Base-by-base conservation (phyloP, 2,113 vertebrate species). In the Xenopus laevis region DNA sequence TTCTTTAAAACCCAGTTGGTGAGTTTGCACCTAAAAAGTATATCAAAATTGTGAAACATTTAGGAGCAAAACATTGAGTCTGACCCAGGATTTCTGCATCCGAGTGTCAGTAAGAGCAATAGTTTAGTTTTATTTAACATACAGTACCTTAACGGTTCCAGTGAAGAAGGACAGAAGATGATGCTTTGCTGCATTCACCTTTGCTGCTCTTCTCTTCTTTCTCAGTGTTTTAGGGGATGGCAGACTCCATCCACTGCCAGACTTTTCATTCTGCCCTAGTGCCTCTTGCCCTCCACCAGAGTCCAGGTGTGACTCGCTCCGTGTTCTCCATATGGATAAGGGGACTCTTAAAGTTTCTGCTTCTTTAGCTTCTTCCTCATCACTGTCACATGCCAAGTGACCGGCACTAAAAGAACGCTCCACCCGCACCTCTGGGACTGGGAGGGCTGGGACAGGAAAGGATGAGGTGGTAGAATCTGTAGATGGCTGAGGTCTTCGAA, bases 171-270 rank as follows among this genome's bases (percentile, higher is more conserved):
- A 78, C 15, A 53, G n/a, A 21, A 82, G 68, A 20, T 82, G 79
- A 16, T 82, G 71, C 17, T 82, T 82, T 4, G 81, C 81, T 0
- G 79, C 79, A 0, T 68, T 16, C 5, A 82, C 68, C 44, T 64
- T 79, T 12, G 65, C 81, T 12, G 75, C 10, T 8, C 67, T 72
- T 0, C 75, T 72, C 7, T 77, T 78, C 58, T 82, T 82, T 71
- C 81, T 69, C 64, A 82, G 40, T 5, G 81, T 79, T 57, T 82
- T 82, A 6, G 81, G 81, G 3, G 81, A 82, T 0, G 81, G 81
- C 68, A 82, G 66, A 15, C 81, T 82, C 81, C 81, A 82, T 13
- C 81, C 81, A 3, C 81, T 82, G 63, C 75, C 68, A 16, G 81
- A 66, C 64, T 74, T 72, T 12, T 78, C 60, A 47, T 45, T 71